These are phyloP conservation scores for Macaca mulatta DNA, from an alignment of 2,113 vertebrate species.

Conservation along the genomic window DNA sequence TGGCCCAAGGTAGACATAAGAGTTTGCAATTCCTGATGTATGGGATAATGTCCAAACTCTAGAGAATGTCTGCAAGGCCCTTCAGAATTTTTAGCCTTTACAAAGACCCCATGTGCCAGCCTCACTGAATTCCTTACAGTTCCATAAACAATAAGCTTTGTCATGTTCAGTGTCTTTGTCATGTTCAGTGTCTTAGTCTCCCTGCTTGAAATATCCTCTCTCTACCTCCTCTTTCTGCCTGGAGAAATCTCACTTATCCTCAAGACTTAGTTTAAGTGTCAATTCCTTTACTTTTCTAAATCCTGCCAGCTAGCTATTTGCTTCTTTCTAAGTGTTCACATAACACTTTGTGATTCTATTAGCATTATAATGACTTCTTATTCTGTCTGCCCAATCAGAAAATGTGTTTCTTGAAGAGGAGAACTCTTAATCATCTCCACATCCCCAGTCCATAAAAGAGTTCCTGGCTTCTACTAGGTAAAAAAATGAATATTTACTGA, in stretches of 20 bases:
- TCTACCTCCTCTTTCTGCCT: neutral
- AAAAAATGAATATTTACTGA: neutral
- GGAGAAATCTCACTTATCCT: neutral
- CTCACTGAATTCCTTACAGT: neutral
- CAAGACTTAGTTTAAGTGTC: neutral
- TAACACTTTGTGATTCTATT: neutral
- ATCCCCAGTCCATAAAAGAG: neutral
- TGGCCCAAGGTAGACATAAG: neutral
- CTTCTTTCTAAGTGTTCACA: constrained; percentile 9
- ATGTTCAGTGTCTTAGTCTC: neutral
- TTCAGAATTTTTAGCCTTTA: neutral
- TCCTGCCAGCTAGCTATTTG: neutral
- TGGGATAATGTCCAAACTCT: neutral
- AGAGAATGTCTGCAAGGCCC: neutral
- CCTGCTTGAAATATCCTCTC: neutral
- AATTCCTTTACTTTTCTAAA: neutral
- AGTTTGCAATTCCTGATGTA: neutral
- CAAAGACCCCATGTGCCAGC: neutral
- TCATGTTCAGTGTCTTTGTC: neutral
- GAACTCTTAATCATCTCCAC: neutral
- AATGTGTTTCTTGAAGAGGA: neutral
- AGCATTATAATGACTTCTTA: neutral
- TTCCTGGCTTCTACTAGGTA: neutral
- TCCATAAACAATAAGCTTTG: neutral
- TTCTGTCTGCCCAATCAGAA: neutral